These are phyloP conservation scores for Nyleta sp. DNA, from an alignment of 2,888 invertebrate genomes.

Conservation along the genomic window DNA sequence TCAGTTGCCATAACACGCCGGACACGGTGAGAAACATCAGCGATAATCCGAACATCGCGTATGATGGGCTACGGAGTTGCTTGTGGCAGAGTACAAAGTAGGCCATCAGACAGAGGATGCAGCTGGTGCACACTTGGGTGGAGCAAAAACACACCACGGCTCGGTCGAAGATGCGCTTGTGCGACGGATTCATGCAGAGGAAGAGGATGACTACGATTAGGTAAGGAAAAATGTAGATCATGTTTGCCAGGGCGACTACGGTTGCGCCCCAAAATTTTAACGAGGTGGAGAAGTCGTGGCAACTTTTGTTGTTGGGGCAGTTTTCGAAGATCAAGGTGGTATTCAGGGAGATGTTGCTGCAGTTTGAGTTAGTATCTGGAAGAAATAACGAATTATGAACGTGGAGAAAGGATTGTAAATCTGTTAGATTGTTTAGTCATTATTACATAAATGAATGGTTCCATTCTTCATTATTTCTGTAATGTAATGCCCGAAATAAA, in stretches of 20 bases:
- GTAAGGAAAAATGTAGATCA: slow-evolving; percentile 74
- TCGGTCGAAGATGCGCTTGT: slow-evolving; percentile 72
- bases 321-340: slow-evolving; percentile 58
- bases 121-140: slow-evolving; percentile 70
- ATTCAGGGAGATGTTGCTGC: slow-evolving; percentile 63
- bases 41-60: slow-evolving; percentile 68
- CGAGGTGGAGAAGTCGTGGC: slow-evolving; percentile 69
- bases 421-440: no score
- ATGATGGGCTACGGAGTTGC: slow-evolving; percentile 45
- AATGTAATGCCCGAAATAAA: no score
- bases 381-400: neutral
- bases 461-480: no score
- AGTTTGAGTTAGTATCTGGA: slow-evolving; percentile 7
- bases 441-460: no score
- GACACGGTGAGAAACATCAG: slow-evolving; percentile 73
- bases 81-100: slow-evolving; percentile 70
- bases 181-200: slow-evolving; percentile 65
- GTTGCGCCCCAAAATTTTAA: slow-evolving; percentile 74
- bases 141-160: slow-evolving; percentile 71
- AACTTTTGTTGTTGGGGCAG: slow-evolving; percentile 49
- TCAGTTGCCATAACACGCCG: slow-evolving; percentile 73
- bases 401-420: no score
- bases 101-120: slow-evolving; percentile 69
- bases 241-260: slow-evolving; percentile 73
- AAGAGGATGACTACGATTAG: slow-evolving; percentile 70